Evolutionary conservation across 1,140 invertebrate genomes (phyloP).

Genomic region (Brachionus koreanus): DNA sequence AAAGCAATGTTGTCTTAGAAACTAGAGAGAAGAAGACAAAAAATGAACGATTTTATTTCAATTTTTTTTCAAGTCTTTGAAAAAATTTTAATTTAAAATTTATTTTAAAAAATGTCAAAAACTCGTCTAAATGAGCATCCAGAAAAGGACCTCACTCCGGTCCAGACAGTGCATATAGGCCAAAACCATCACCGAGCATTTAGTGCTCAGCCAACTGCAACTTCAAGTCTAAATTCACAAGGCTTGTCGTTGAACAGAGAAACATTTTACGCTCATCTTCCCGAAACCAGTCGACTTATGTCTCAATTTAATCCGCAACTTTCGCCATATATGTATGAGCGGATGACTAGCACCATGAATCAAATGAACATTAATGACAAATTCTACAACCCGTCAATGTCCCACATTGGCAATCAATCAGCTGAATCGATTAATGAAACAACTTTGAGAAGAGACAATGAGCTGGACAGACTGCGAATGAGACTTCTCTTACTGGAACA

Average conservation of each 20-base stretch:
- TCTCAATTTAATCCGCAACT: neutral
- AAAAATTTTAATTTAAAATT: neutral
- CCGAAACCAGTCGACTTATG: neutral
- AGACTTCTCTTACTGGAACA: neutral
- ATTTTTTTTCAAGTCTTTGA: neutral
- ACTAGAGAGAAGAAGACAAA: neutral
- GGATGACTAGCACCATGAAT: neutral
- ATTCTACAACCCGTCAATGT: neutral
- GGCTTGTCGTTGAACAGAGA: neutral
- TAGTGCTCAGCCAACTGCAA: neutral
- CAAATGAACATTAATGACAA: conserved; percentile 3
- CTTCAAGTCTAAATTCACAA: neutral
- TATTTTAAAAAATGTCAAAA: conserved; percentile 13
- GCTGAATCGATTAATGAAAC: neutral
- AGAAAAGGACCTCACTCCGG: conserved; percentile 11
- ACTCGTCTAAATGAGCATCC: neutral
- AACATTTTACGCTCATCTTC: neutral
- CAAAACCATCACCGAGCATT: conserved; percentile 4
- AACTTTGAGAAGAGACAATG: neutral
- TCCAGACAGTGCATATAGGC: neutral
- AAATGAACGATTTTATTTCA: neutral
- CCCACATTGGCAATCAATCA: conserved; percentile 1
- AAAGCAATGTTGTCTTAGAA: conserved; percentile 16
- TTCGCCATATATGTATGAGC: neutral
- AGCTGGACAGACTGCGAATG: neutral